These are phyloP conservation scores for Sternarchorhynchus goeldii DNA, from an alignment of 2,797 vertebrate genomes.

Conservation along the genomic window DNA sequence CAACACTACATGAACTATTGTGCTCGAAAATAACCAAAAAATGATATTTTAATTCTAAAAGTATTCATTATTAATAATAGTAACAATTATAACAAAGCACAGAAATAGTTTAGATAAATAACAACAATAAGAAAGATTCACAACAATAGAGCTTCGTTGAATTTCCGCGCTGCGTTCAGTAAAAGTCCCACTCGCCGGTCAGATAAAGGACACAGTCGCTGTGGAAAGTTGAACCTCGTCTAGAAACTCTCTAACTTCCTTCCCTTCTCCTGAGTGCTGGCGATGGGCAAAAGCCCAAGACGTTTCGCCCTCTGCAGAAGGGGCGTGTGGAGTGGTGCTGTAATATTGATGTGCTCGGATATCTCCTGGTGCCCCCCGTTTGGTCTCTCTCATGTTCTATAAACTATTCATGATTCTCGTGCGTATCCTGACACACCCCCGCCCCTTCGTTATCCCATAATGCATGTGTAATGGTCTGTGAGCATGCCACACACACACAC, in stretches of 20 bases:
- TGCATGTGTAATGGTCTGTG: constrained; percentile 72
- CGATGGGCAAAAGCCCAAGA: constrained; percentile 14
- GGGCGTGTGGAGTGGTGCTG: constrained; percentile 60
- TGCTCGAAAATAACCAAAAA: no score
- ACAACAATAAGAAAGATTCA: no score
- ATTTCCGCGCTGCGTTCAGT: background rate
- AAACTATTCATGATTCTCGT: constrained; percentile 70
- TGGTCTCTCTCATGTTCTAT: constrained; percentile 78
- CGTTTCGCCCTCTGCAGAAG: constrained; percentile 43
- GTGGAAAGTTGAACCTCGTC: constrained; percentile 33
- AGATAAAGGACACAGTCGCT: background rate
- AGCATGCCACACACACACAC: constrained; percentile 49
- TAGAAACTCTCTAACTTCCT: constrained; percentile 52
- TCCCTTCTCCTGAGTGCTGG: constrained; percentile 49
- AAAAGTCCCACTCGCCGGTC: constrained; percentile 23
- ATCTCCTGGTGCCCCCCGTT: constrained; percentile 72
- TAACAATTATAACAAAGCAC: no score
- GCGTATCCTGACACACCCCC: constrained; percentile 43
- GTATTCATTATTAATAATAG: no score
- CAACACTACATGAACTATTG: no score
- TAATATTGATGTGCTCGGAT: constrained; percentile 73
- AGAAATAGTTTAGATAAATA: no score
- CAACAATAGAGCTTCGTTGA: no score
- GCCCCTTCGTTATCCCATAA: constrained; percentile 66
- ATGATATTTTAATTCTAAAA: no score